phyloP scores from a whole-genome alignment of 2,888 invertebrate genomes.

The Sthenelais limicola region DNA sequence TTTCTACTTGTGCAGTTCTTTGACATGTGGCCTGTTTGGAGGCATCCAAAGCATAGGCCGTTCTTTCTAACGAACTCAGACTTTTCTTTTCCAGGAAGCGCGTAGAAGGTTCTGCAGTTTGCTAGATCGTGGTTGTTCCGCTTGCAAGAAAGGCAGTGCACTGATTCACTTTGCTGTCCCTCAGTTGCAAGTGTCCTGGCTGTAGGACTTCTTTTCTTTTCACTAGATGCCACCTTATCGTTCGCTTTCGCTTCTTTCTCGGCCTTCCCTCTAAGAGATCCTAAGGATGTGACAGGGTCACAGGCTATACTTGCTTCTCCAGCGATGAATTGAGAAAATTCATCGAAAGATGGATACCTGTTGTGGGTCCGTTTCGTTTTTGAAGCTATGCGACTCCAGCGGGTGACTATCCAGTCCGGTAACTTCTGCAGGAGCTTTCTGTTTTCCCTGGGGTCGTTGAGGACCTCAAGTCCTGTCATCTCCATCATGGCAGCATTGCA shows the following conservation, averaged over 20 bases:
- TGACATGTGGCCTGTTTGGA: conserved; percentile 50
- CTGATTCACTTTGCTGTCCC: background rate
- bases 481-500: conserved; percentile 26
- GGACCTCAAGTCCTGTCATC: conserved; percentile 9
- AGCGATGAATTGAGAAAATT: no score
- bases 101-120: background rate
- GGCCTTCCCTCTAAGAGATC: conserved; percentile 1
- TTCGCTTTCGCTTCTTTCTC: background rate
- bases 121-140: background rate
- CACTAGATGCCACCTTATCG: background rate
- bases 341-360: no score
- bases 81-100: background rate
- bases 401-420: conserved; percentile 45
- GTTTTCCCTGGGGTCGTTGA: no score
- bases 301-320: conserved; percentile 51
- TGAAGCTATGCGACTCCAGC: no score
- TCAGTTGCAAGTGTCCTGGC: background rate
- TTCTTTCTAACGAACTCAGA: conserved; percentile 41
- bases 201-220: conserved; percentile 5
- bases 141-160: background rate
- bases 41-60: conserved; percentile 53
- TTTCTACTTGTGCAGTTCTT: conserved; percentile 45
- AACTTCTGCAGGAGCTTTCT: conserved; percentile 49
- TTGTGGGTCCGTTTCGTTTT: no score
- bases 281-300: conserved; percentile 48